phyloP scores from a whole-genome alignment of 2,888 invertebrate species.

The Stenodema calcarata region DNA sequence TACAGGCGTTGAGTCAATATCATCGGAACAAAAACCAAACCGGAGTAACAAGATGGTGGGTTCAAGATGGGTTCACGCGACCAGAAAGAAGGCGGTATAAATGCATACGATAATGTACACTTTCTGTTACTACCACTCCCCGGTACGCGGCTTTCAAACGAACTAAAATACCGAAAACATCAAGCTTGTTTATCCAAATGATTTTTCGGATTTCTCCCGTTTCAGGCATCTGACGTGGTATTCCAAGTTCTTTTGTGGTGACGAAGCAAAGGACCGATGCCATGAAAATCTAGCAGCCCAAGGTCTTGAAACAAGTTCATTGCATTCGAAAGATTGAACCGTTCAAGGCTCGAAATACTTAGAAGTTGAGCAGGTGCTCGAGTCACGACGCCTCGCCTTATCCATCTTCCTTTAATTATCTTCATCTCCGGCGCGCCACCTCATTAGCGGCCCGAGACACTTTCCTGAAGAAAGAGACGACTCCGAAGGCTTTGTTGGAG shows the following conservation, averaged over 20 bases:
- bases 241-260: too few species aligned
- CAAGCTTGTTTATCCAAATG: too few species aligned
- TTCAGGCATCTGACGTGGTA: too few species aligned
- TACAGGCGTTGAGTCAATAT: neutral
- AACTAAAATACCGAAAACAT: too few species aligned
- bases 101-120: too few species aligned
- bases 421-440: neutral
- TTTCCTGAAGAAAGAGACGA: slow-evolving; percentile 2
- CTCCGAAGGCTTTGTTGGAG: neutral
- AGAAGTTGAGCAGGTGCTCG: neutral
- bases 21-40: neutral
- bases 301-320: neutral
- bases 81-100: too few species aligned
- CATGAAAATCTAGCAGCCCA: too few species aligned
- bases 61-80: too few species aligned
- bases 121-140: too few species aligned
- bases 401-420: neutral
- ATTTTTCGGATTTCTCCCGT: too few species aligned
- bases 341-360: neutral
- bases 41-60: neutral
- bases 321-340: neutral
- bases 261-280: too few species aligned
- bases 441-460: neutral
- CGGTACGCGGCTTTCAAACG: too few species aligned
- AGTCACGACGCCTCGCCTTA: neutral